Conservation (phyloP, 2,888 invertebrate genomes). For the Drosophila nr. medialis region DNA sequence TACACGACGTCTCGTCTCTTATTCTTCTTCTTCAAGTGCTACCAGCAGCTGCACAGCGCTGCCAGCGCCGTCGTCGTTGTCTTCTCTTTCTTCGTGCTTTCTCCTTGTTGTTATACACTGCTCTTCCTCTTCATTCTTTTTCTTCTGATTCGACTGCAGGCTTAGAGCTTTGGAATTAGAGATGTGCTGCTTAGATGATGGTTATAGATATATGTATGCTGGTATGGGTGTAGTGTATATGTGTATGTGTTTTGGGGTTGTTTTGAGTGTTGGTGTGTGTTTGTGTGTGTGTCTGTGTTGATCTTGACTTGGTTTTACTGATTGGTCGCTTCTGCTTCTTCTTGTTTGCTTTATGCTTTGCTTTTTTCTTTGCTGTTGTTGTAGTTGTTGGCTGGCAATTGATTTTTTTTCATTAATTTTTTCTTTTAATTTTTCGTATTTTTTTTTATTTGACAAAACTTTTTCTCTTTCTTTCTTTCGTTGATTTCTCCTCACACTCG, state of each 20-base stretch:
- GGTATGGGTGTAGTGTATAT: conserved; percentile 39
- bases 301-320: conserved; percentile 75
- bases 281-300: conserved; percentile 41
- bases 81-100: conserved; percentile 45
- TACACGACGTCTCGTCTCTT: conserved; percentile 45
- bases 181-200: conserved; percentile 71
- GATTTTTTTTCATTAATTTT: conserved; percentile 76
- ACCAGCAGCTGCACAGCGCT: conserved; percentile 50
- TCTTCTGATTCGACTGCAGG: conserved; percentile 57
- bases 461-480: conserved; percentile 56
- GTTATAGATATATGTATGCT: conserved; percentile 49
- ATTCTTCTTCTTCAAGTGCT: conserved; percentile 28
- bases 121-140: conserved; percentile 7
- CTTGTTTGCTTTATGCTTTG: conserved; percentile 42
- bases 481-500: conserved; percentile 55
- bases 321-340: conserved; percentile 59
- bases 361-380: conserved; percentile 47
- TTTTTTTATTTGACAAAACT: conserved; percentile 65
- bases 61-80: conserved; percentile 49
- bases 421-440: conserved; percentile 62
- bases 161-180: conserved; percentile 80
- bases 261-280: conserved; percentile 23
- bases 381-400: conserved; percentile 69
- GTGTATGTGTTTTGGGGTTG: conserved; percentile 19
- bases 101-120: conserved; percentile 44